Evolutionary conservation across 2,888 invertebrate species (phyloP), one percentile per base, ranked within the genome.

Genomic region (Isoperla grammatica): DNA sequence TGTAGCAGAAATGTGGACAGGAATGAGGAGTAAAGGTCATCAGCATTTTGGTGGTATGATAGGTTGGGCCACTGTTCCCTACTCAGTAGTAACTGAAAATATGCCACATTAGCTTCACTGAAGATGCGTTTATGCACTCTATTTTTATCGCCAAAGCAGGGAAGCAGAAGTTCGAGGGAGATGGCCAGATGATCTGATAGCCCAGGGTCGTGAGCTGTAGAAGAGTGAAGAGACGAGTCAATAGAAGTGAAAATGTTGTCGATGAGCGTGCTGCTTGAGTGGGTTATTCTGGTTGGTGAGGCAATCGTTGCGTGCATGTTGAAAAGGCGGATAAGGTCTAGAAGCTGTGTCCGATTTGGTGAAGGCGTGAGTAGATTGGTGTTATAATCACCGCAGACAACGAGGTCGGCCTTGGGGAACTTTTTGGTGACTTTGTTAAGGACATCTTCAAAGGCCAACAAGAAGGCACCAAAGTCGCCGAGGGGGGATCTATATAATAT

Each of bases 231-330:
- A 20, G 20, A 22, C 22, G 19, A 1, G 4, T 17, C 17, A 23
- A 19, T 20, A 20, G 48, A 20, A n/a, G 48, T 48, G 48, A 48
- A 48, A 23, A 48, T 48, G 48, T 48, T 48, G 48, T 48, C 48
- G 20, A 48, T 48, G 22, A 48, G 48, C n/a, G 48, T 48, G 9
- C 22, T 22, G n/a, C 22, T 5, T 2, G 29, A 13, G 22, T 49
- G 22, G n/a, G 49, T 29, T n/a, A 49, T 49, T 22, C 49, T 22
- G 2, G 29, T 49, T n/a, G 49, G 49, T 13, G 49, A 23, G 6
- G 22, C 2, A 29, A 29, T 49, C 9, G 49, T 49, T 49, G 22
- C 49, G 3, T 29, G 13, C 15, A 49, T 15, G 13, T 15, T 23
- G 49, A 49, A 49, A 23, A 29, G 15, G 49, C 29, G 49, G 23